Conservation (phyloP, 1,140 invertebrate species). For the Orius laevigatus region DNA sequence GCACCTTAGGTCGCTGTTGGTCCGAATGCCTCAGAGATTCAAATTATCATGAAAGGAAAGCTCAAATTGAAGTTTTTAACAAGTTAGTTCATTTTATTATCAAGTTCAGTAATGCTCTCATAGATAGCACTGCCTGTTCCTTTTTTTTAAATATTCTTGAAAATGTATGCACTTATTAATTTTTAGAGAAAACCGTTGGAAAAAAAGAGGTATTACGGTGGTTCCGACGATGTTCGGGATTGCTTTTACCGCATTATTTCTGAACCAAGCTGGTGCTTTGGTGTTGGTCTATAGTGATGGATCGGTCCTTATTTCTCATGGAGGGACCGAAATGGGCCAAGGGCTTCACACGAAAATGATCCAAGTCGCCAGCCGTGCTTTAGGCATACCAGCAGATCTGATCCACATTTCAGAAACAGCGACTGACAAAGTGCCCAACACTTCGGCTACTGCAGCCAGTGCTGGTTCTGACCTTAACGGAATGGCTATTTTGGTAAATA, state of each 20-base stretch:
- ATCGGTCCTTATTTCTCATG: conserved; percentile 78
- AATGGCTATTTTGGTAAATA: conserved; percentile 69
- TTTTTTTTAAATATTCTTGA: background rate
- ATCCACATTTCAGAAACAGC: conserved; percentile 79
- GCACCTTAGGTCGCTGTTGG: conserved; percentile 66
- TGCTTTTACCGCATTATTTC: conserved; percentile 55
- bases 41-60: conserved; percentile 43
- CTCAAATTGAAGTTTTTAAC: conserved; percentile 53
- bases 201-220: conserved; percentile 71
- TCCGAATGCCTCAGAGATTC: conserved; percentile 56
- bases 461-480: conserved; percentile 85
- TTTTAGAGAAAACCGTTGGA: conserved; percentile 59
- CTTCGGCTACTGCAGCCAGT: conserved; percentile 82
- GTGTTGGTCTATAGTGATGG: conserved; percentile 84
- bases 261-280: conserved; percentile 82
- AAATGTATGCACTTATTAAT: too few relatives aligned
- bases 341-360: conserved; percentile 92
- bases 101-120: conserved; percentile 11
- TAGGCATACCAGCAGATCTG: conserved; percentile 54
- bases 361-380: conserved; percentile 58
- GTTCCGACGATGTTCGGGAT: conserved; percentile 87
- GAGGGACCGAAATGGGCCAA: conserved; percentile 92
- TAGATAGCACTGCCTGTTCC: conserved; percentile 7
- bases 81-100: conserved; percentile 30
- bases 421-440: conserved; percentile 90